Base-by-base conservation (phyloP, 2,113 vertebrate species). In the Dicrurus megarhynchus region DNA sequence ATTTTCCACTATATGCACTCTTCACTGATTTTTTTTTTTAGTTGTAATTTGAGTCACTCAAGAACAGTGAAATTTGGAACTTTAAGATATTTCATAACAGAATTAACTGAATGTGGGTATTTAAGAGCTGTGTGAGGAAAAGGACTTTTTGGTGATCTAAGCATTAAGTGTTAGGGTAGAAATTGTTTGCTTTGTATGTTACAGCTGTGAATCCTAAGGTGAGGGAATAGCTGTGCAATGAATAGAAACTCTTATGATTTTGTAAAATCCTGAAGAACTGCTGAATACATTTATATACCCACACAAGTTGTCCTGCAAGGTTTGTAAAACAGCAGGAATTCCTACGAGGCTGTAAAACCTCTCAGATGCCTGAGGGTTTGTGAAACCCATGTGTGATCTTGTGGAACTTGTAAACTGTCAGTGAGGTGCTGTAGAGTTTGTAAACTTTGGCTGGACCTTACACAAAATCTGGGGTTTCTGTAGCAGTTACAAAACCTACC, bases 271-370 rank as follows among this genome's bases (percentile, higher is more conserved):
- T 59, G 24, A 67, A 3, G 4, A 57, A 70, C 30, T 77, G 32
- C 20, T 73, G 13, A 70, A 81, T 67, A 26, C 5, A 7, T 69
- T 95, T 84, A 39, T 84, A 44, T 55, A 90, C 41, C 47, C 24
- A 9, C 50, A 75, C 9, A 75, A 82, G 16, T 64, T 23, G 6
- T 78, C 24, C 69, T 79, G 27, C 44, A 89, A 79, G n/a, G 63
- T 91, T 92, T 84, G 78, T 84, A 90, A 90, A 95, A 41, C 22
- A 3, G 65, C 39, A 82, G 79, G 55, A 86, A 33, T n/a, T 94
- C 52, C 35, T 77, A 11, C 32, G 37, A 78, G 39, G 47, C 18
- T 59, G 42, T 86, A 94, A 95, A 75, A 78, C 53, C 68, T 83
- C 37, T 30, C 1, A 3, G 53, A 60, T 28, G 88, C 63, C 68